Evolutionary conservation across 2,888 invertebrate genomes (phyloP).

Genomic region (Teleiodes luculella): DNA sequence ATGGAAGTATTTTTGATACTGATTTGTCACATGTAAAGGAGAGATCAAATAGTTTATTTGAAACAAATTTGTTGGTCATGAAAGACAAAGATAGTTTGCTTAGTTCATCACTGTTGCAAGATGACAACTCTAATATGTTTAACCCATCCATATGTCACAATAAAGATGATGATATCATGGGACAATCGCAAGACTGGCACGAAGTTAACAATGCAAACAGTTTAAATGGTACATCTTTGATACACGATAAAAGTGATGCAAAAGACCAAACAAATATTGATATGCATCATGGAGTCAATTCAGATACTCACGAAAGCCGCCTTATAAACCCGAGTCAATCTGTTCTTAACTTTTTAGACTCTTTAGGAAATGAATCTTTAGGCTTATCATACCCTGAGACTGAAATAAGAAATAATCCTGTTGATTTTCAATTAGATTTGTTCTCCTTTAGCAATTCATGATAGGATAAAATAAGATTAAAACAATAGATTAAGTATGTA

Average conservation of each 20-base stretch:
- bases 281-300: constrained; percentile 4
- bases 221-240: constrained; percentile 8
- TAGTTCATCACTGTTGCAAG: neutral
- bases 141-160: neutral
- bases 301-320: constrained; percentile 10
- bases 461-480: constrained; percentile 20
- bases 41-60: constrained; percentile 10
- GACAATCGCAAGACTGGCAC: neutral
- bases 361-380: constrained; percentile 52
- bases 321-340: constrained; percentile 24
- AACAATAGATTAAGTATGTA: constrained; percentile 24
- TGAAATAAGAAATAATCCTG: constrained; percentile 61
- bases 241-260: neutral
- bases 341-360: constrained; percentile 66
- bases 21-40: constrained; percentile 13
- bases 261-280: neutral
- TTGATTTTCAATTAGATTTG: constrained; percentile 67
- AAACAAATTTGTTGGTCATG: neutral
- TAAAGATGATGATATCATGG: constrained; percentile 1
- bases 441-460: constrained; percentile 63
- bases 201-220: neutral
- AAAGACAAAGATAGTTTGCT: constrained; percentile 11
- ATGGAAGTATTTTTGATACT: neutral
- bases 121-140: constrained; percentile 2
- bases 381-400: constrained; percentile 58